phyloP scores from a whole-genome alignment of 2,888 invertebrate genomes.

The Acleris sparsana region DNA sequence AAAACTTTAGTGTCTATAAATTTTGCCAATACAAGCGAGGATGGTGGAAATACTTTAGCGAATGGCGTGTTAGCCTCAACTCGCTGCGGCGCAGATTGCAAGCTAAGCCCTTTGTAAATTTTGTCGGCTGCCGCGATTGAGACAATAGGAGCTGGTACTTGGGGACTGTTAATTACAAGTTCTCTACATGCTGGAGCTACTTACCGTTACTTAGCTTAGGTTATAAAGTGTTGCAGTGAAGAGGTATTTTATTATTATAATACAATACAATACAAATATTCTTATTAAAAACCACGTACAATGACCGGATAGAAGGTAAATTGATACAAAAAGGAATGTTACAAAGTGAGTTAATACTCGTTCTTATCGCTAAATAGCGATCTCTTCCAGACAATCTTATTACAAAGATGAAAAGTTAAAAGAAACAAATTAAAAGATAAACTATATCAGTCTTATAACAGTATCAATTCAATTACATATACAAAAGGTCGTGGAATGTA shows the following conservation, averaged over 20 bases:
- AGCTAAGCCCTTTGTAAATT: slow-evolving; percentile 38
- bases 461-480: too few species aligned
- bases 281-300: too few species aligned
- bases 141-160: slow-evolving; percentile 21
- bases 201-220: neutral
- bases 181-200: slow-evolving; percentile 9
- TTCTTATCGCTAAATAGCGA: too few species aligned
- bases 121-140: slow-evolving; percentile 21
- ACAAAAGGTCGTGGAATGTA: too few species aligned
- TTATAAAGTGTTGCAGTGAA: neutral
- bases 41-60: slow-evolving; percentile 53
- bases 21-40: slow-evolving; percentile 66
- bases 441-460: too few species aligned
- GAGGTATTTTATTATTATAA: neutral
- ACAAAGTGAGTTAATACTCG: too few species aligned
- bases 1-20: slow-evolving; percentile 76
- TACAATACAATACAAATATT: neutral
- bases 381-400: too few species aligned
- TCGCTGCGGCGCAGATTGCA: slow-evolving; percentile 42
- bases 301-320: too few species aligned
- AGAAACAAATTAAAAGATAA: too few species aligned
- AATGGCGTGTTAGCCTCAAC: slow-evolving; percentile 47
- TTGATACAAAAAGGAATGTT: too few species aligned
- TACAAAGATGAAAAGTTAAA: neutral
- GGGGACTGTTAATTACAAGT: slow-evolving; percentile 20